Base-by-base conservation (phyloP, 1,140 invertebrate species). In the Cydia strobilella region DNA sequence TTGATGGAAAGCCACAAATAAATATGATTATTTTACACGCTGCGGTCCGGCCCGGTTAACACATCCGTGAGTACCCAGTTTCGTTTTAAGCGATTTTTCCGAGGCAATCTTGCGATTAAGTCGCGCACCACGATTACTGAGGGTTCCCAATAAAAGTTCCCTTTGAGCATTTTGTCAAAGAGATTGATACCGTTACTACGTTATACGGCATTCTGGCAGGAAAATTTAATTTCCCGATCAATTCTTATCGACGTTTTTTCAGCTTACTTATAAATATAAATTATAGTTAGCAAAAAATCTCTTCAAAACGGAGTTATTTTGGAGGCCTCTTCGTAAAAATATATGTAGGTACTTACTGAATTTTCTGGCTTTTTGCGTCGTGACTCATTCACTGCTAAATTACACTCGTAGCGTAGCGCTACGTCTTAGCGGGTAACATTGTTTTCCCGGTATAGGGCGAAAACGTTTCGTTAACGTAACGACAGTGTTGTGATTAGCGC, bases 71-170 rank as follows among this genome's bases (percentile, higher is more conserved):
- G 31, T 39, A 69, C 18, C 23, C 65, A 69, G 31, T 35, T 76
- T 81, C 72, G 62, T 78, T 80, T 78, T 75, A 76, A 84, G 73
- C 77, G 79, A 80, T 82, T 73, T 77, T 20, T 74, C 18, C 48
- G 77, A 78, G 75, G 83, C 83, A 83, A 88, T 87, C 78, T 76
- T 76, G 65, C 84, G 82, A 85, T 87, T 88, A 83, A 82, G 84
- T 85, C 84, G 79, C 82, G 82, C 83, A 81, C 78, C 78, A 73
- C 69, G 63, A 72, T 73, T 76, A 72, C 77, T 74, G 76, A 59
- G 79, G 79, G 78, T 80, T 84, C 78, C 42, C n/a, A 35, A 69
- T 69, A 69, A 69, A 69, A 69, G 35, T 18, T 69, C 31, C 65
- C 65, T 69, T 69, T 69, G 65, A 69, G 65, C 31, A 42, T 69